Evolutionary conservation across 2,888 invertebrate genomes (phyloP), one percentile per base, ranked within the genome.

Genomic region (Sympetrum striolatum): DNA sequence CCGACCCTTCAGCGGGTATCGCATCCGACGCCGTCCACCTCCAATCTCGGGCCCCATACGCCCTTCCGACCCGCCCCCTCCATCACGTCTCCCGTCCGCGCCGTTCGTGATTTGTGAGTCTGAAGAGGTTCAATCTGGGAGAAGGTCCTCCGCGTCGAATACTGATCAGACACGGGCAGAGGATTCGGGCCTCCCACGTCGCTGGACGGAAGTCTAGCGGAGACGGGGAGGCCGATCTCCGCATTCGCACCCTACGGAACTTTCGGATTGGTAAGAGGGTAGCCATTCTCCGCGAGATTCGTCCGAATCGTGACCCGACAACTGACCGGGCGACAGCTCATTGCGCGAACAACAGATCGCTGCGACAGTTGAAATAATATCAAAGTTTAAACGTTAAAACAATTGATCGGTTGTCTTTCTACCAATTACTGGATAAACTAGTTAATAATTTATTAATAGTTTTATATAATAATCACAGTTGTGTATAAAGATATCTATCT

Each of bases 81-180:
- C 82, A 58, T 60, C 82, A 58, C 58, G 60, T 64, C 60, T 22
- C n/a, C 22, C 82, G 81, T 48, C 82, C 82, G 90, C 79, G 80
- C 79, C 31, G 53, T 79, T 79, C 58, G 79, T 90, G 90, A 90
- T 90, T 90, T 90, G 90, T 90, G 90, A 90, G 90, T 90, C 90
- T 80, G 90, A 90, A 90, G 90, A 90, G 58, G 90, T 81, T 80
- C 90, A 90, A 90, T 90, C 90, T 79, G 90, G 90, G 80, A 80
- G 58, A 80, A 37, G 80, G 81, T 25, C 80, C 58, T 25, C 81
- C 90, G 86, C 60, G 60, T 80, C 90, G 90, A 90, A 90, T 90
- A 90, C 90, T 90, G 90, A 90, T 90, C 90, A 90, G 58, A 60
- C 12, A 37, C 37, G 39, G 60, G 25, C 31, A n/a, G 80, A 80